Evolutionary conservation across 1,140 invertebrate species (phyloP).

Genomic region (Campoletis sonorensis): DNA sequence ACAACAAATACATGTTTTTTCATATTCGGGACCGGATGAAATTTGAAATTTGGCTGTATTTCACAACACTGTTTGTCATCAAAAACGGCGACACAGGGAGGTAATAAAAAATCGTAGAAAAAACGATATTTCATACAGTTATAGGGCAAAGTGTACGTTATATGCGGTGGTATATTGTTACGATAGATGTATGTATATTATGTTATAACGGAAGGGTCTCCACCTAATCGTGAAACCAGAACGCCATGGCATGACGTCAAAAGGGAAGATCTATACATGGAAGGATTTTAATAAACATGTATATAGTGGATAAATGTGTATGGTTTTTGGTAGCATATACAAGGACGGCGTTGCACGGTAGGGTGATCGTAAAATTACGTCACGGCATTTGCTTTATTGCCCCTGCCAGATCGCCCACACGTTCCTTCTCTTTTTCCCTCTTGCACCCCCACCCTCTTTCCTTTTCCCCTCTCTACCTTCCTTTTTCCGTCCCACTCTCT

Average conservation of each 20-base stretch:
- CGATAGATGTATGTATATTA: conserved; percentile 9
- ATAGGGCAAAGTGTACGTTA: conserved; percentile 10
- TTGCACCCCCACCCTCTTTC: conserved; percentile 31
- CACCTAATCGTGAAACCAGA: conserved; percentile 24
- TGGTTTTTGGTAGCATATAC: conserved; percentile 1
- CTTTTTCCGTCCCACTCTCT: not conserved
- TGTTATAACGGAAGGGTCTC: conserved; percentile 1
- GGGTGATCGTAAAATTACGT: conserved; percentile 67
- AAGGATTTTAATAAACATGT: not conserved
- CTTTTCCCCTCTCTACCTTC: conserved; percentile 29
- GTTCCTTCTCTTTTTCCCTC: conserved; percentile 43
- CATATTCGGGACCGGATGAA: too few species aligned
- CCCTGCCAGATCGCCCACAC: conserved; percentile 48
- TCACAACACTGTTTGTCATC: not conserved
- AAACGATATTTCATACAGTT: not conserved
- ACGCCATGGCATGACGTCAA: not conserved
- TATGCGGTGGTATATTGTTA: not conserved
- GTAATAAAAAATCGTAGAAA: not conserved
- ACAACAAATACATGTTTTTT: too few species aligned
- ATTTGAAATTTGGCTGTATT: not conserved
- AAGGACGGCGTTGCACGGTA: conserved; percentile 47
- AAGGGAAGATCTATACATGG: not conserved
- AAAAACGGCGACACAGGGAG: not conserved
- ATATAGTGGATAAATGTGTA: not conserved
- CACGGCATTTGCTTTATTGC: conserved; percentile 72